These are phyloP conservation scores for Hyposmocoma kahamanoa DNA, from an alignment of 1,140 invertebrate genomes.

Conservation along the genomic window DNA sequence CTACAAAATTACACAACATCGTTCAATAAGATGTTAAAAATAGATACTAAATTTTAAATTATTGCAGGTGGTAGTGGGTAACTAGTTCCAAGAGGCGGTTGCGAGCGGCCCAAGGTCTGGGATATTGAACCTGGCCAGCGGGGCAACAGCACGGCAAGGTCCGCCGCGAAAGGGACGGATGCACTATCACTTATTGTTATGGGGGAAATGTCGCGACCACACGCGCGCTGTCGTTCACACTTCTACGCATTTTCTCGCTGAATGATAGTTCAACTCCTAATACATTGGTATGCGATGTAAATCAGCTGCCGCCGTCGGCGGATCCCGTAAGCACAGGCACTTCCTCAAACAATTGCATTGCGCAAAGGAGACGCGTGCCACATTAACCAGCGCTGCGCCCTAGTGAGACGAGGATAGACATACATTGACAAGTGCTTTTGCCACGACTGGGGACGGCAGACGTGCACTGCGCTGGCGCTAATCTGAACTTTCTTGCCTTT, in stretches of 20 bases:
- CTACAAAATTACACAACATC: constrained; percentile 2
- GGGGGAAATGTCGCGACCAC: constrained; percentile 60
- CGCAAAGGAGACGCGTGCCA: constrained; percentile 25
- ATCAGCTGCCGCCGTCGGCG: constrained; percentile 28
- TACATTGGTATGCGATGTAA: constrained; percentile 52
- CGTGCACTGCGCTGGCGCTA: constrained; percentile 61
- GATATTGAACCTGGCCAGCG: constrained; percentile 67
- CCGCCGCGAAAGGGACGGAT: constrained; percentile 60
- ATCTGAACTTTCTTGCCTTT: constrained; percentile 47
- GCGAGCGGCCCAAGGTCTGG: constrained; percentile 64
- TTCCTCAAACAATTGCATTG: constrained; percentile 52
- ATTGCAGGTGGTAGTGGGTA: constrained; percentile 46
- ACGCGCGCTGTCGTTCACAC: constrained; percentile 31
- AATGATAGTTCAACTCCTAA: constrained; percentile 46
- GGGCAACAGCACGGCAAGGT: constrained; percentile 57
- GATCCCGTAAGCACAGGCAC: constrained; percentile 49
- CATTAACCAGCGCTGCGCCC: constrained; percentile 6
- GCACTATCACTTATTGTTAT: constrained; percentile 69
- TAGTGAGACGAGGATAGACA: constrained; percentile 32
- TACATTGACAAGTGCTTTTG: constrained; percentile 40
- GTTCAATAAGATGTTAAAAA: constrained; percentile 40
- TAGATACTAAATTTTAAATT: constrained; percentile 51
- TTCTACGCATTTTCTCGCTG: constrained; percentile 34
- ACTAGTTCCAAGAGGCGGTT: constrained; percentile 61
- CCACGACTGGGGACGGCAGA: constrained; percentile 41